These are phyloP conservation scores for Oncorhynchus masou DNA, from an alignment of 2,113 vertebrate genomes.

Conservation along the genomic window DNA sequence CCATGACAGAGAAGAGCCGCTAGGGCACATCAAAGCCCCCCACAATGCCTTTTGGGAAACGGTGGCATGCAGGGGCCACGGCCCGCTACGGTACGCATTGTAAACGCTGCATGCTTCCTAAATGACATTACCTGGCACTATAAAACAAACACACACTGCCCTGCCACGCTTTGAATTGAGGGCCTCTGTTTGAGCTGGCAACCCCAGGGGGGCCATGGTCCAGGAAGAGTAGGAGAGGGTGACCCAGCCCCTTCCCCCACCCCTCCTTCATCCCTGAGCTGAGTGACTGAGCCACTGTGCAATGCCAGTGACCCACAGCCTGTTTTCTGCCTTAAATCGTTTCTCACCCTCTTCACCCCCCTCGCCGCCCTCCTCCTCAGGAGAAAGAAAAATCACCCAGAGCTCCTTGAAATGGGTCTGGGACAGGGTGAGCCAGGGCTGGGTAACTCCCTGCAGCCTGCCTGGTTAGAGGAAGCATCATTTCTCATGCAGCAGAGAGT, in stretches of 20 bases:
- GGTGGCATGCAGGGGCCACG: background rate
- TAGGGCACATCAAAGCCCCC: slow-evolving; percentile 7
- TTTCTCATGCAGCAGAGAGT: slow-evolving; percentile 41
- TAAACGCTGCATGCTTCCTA: background rate
- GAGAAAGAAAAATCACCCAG: slow-evolving; percentile 64
- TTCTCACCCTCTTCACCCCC: slow-evolving; percentile 30
- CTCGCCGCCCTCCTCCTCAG: slow-evolving; percentile 40
- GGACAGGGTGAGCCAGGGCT: slow-evolving; percentile 7
- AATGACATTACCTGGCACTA: slow-evolving; percentile 23
- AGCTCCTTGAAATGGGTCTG: slow-evolving; percentile 35
- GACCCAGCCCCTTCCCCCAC: background rate
- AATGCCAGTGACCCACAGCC: slow-evolving; percentile 68
- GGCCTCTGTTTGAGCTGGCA: slow-evolving; percentile 16
- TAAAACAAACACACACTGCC: slow-evolving; percentile 45
- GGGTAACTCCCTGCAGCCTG: slow-evolving; percentile 40
- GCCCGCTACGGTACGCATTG: background rate
- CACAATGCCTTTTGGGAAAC: background rate
- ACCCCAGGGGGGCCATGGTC: background rate
- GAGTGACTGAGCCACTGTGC: slow-evolving; percentile 72
- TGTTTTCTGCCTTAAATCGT: slow-evolving; percentile 62
- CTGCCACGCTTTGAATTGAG: slow-evolving; percentile 2
- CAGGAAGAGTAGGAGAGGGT: background rate
- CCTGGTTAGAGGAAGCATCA: slow-evolving; percentile 56
- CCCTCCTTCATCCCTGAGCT: slow-evolving; percentile 41
- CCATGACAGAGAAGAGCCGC: slow-evolving; percentile 10